Percentiles rank a stretch among this genome's conserved stretches.
phyloP scores from a whole-genome alignment of 2,113 vertebrate species.

The Leptobrachium leishanense region DNA sequence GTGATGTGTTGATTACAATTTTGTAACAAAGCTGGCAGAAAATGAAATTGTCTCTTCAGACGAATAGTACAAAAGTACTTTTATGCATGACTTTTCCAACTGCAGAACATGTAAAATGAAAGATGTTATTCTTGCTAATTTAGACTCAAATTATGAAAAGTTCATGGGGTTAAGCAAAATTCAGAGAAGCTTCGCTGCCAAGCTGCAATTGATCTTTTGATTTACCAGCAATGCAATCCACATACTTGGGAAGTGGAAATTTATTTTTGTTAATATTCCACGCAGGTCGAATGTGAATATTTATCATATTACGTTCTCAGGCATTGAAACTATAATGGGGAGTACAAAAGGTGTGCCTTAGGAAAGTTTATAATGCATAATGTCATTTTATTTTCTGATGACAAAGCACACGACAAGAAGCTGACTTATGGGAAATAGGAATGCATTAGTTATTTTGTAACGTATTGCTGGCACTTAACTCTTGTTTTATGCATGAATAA shows the following conservation, averaged over 20 bases:
- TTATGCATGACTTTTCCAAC: not conserved
- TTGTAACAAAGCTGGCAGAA: conserved; percentile 6
- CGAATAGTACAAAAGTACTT: not conserved
- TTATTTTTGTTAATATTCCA: conserved; percentile 21
- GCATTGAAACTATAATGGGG: conserved; percentile 9
- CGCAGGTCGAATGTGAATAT: conserved; percentile 18
- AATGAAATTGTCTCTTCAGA: conserved; percentile 9
- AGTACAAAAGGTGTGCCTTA: conserved; percentile 35
- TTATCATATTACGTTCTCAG: conserved; percentile 26
- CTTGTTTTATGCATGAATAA: not conserved
- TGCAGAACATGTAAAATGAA: not conserved
- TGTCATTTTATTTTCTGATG: conserved; percentile 31
- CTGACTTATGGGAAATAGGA: conserved; percentile 1
- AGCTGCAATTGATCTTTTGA: conserved; percentile 33
- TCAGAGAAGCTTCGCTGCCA: conserved; percentile 30
- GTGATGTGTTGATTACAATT: conserved; percentile 7
- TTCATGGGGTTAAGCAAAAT: conserved; percentile 25
- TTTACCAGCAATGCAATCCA: conserved; percentile 22
- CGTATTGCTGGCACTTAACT: not conserved
- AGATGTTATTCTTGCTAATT: conserved; percentile 26
- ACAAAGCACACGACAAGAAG: conserved; percentile 19
- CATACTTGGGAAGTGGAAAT: conserved; percentile 12
- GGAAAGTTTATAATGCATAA: conserved; percentile 20
- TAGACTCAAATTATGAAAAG: conserved; percentile 28
- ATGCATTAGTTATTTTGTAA: conserved; percentile 6